These are phyloP conservation scores for Dicyrtomina minuta DNA, from an alignment of 2,888 invertebrate genomes.

Conservation along the genomic window DNA sequence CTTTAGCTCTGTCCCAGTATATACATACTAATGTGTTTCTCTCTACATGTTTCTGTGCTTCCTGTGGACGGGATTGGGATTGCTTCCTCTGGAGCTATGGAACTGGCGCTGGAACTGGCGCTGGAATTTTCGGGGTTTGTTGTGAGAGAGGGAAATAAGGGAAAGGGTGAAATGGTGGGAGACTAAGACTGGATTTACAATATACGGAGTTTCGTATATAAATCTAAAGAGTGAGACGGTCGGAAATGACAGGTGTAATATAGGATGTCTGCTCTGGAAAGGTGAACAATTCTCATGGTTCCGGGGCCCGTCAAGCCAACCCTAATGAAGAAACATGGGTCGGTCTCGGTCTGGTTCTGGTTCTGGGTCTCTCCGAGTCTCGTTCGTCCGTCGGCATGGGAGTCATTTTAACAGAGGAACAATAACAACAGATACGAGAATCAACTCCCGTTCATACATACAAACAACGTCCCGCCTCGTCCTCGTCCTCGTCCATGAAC, in stretches of 20 bases:
- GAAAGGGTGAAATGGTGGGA: background rate
- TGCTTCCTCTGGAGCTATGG: too few species aligned
- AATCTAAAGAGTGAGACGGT: background rate
- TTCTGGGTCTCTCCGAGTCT: background rate
- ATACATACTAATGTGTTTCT: too few species aligned
- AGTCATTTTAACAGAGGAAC: background rate
- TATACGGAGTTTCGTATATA: background rate
- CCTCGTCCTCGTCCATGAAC: too few species aligned
- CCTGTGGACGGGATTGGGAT: too few species aligned
- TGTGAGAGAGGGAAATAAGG: background rate
- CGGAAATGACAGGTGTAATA: constrained; percentile 30
- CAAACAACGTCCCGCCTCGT: too few species aligned
- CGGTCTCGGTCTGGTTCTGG: background rate
- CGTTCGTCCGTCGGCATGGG: background rate
- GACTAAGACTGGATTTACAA: background rate
- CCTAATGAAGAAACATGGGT: constrained; percentile 29
- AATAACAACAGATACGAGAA: background rate
- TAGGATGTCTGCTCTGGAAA: constrained; percentile 30
- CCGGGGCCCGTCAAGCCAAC: constrained; percentile 9
- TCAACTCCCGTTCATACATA: too few species aligned
- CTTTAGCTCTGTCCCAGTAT: too few species aligned
- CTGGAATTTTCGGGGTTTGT: too few species aligned
- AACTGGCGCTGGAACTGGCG: too few species aligned
- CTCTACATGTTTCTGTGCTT: too few species aligned
- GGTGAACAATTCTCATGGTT: constrained; percentile 26